Percentiles rank a stretch among this genome's conserved stretches.
Evolutionary conservation across 2,888 invertebrate genomes (phyloP).

Genomic region (Hecatera dysodea): DNA sequence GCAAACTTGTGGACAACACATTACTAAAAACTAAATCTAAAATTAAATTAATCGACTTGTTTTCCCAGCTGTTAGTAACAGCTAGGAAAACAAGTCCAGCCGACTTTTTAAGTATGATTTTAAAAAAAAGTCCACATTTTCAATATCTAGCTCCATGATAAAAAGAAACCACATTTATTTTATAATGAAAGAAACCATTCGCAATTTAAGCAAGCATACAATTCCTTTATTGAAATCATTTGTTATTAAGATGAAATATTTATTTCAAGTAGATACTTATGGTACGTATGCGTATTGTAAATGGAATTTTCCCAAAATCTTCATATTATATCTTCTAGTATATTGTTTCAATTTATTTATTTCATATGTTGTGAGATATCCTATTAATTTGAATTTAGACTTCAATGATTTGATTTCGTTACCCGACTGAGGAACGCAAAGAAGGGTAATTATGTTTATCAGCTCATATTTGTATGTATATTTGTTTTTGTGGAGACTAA

Average conservation of each 20-base stretch:
- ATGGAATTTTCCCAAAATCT: constrained; percentile 1
- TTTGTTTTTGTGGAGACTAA: too few species aligned
- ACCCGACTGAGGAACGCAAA: too few species aligned
- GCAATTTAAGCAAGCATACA: not conserved
- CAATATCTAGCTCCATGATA: not conserved
- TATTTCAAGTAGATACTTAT: not conserved
- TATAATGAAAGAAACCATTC: not conserved
- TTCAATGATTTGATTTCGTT: not conserved
- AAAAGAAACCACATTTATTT: constrained; percentile 9
- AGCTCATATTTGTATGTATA: too few species aligned
- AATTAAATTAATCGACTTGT: too few species aligned
- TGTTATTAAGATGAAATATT: constrained; percentile 4
- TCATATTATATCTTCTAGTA: not conserved
- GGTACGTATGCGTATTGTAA: not conserved
- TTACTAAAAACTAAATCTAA: too few species aligned
- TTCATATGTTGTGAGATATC: not conserved
- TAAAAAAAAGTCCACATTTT: not conserved
- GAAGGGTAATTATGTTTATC: too few species aligned
- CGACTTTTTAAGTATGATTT: not conserved
- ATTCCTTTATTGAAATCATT: not conserved
- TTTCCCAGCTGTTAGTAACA: not conserved
- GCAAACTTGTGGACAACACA: too few species aligned
- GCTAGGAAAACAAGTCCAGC: too few species aligned
- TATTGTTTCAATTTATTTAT: not conserved
- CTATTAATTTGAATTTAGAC: not conserved